Evolutionary conservation across 2,888 invertebrate genomes (phyloP), one percentile per base, ranked within the genome.

Genomic region (Blomia tropicalis): DNA sequence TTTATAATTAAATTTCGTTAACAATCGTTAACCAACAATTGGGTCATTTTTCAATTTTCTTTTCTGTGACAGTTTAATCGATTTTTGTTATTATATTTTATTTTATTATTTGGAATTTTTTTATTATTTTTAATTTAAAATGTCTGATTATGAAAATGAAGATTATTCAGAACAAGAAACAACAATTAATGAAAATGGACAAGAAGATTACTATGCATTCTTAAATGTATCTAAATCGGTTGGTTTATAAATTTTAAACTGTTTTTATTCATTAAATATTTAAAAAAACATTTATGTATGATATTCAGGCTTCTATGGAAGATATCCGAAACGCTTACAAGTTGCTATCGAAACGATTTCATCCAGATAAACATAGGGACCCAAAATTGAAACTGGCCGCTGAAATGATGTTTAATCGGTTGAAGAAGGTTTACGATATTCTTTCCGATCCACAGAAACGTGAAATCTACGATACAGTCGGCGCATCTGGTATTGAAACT

Each of bases 281-380:
- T 32, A 29, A 27, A 27, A 43, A 43, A 54, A 44, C 4, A 29
- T 30, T 64, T 25, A 4, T 17, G 22, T 17, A 27, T 2, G 19
- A 23, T 53, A 43, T 5, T 43, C 72, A 98, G 96, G 96, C 96
- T 5, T 79, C 86, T 43, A 77, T 78, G 58, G 93, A 95, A 68
- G 93, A 96, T 75, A 93, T 98, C 68, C 89, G 83, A 71, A 84
- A 84, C 77, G 87, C 95, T 1, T 98, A 93, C 73, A 81, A 93
- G 65, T 82, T 86, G 60, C 81, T 92, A 62, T 93, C 93, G 69
- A 82, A 85, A 67, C 82, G 91, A 70, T 96, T 92, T 72, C 98
- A 98, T 75, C 96, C 98, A 0, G 96, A 98, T 72, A 93, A 95
- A 75, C 95, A 98, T 75, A 77, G 81, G 17, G 86, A 91, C 71